Percentiles rank a stretch among this genome's conserved stretches.
These are phyloP conservation scores for Lepisosteus osseus DNA, from an alignment of 2,113 vertebrate genomes.

Conservation along the genomic window DNA sequence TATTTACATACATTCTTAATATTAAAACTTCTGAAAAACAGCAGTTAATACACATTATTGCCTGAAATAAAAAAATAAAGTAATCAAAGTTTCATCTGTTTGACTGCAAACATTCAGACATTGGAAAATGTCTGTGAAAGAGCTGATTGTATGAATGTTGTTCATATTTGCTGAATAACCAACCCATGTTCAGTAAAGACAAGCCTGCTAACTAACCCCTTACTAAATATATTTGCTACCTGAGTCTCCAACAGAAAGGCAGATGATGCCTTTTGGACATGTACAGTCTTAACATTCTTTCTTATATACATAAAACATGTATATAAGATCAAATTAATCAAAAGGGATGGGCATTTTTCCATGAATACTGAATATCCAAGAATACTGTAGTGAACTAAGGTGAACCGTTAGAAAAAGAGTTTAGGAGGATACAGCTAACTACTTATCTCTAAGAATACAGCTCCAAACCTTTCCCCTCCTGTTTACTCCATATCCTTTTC, in stretches of 20 bases:
- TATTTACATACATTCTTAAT: constrained; percentile 7
- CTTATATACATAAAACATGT: background rate
- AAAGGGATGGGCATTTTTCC: background rate
- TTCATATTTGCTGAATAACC: constrained; percentile 48
- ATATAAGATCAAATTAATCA: background rate
- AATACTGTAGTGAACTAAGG: too few relatives aligned
- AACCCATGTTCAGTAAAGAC: constrained; percentile 31
- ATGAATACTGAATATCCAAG: background rate
- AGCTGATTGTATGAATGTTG: constrained; percentile 51
- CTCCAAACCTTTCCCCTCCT: too few relatives aligned
- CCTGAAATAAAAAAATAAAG: constrained; percentile 57
- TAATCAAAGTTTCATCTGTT: constrained; percentile 48
- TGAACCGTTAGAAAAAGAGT: too few relatives aligned
- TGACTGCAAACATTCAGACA: constrained; percentile 57
- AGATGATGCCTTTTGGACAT: background rate
- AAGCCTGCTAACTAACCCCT: constrained; percentile 36
- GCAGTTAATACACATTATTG: constrained; percentile 41
- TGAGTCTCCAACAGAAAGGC: constrained; percentile 16
- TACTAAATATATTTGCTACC: constrained; percentile 33
- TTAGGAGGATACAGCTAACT: too few relatives aligned
- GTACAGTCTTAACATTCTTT: constrained; percentile 37
- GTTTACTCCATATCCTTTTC: background rate
- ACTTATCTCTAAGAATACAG: too few relatives aligned
- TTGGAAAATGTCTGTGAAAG: constrained; percentile 68
- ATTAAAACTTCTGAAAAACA: constrained; percentile 21